These are phyloP conservation scores for Agriotes lineatus DNA, from an alignment of 2,888 invertebrate species.

Conservation along the genomic window DNA sequence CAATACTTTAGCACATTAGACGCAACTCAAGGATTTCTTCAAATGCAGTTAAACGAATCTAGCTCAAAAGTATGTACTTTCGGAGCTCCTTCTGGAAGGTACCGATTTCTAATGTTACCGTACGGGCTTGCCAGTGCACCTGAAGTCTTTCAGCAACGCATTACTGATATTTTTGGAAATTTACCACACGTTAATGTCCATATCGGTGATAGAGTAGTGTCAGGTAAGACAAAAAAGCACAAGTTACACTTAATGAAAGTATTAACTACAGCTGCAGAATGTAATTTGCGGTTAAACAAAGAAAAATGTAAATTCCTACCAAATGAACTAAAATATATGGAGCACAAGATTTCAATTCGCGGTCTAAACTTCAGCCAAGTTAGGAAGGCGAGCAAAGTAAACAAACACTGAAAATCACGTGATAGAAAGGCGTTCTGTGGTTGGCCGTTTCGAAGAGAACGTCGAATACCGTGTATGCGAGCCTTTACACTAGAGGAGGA, in stretches of 20 bases:
- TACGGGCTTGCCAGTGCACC: conserved; percentile 28
- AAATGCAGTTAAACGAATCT: conserved; percentile 13
- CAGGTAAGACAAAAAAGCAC: conserved; percentile 34
- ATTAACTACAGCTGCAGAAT: conserved; percentile 30
- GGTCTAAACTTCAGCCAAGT: too few relatives aligned
- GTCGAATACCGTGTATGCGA: too few relatives aligned
- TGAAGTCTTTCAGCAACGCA: conserved; percentile 40
- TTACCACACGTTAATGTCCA: conserved; percentile 37
- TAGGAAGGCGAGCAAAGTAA: too few relatives aligned
- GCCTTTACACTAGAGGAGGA: too few relatives aligned
- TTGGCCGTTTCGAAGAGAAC: too few relatives aligned
- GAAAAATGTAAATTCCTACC: conserved; percentile 53
- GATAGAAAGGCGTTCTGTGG: too few relatives aligned
- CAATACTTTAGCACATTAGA: conserved; percentile 21
- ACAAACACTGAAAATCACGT: too few relatives aligned
- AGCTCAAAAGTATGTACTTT: conserved; percentile 25
- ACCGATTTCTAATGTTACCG: conserved; percentile 19
- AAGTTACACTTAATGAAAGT: conserved; percentile 23
- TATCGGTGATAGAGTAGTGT: conserved; percentile 44
- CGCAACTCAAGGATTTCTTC: conserved; percentile 18
- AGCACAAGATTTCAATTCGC: conserved; percentile 48
- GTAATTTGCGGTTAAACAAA: conserved; percentile 48
- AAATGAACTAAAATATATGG: conserved; percentile 51
- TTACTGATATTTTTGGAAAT: conserved; percentile 39
- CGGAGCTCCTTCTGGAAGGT: conserved; percentile 19